Evolutionary conservation across 1,140 invertebrate species (phyloP).

Genomic region (Eupristina koningsbergeri): DNA sequence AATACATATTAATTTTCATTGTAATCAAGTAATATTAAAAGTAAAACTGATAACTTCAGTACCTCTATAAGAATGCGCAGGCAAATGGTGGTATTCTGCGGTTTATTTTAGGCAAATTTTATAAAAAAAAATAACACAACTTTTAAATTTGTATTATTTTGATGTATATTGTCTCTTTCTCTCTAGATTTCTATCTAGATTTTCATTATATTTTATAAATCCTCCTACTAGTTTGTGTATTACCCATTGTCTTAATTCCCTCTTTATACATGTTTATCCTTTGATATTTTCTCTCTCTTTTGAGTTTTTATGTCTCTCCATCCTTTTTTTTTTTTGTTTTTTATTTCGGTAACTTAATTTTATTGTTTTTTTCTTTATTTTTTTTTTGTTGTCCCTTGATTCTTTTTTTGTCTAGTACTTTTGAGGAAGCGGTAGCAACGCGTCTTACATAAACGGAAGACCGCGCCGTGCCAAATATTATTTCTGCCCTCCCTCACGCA

Average conservation of each 20-base stretch:
- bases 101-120: not conserved
- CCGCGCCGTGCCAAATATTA: conserved; percentile 57
- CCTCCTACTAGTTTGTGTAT: too few relatives aligned
- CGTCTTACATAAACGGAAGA: conserved; percentile 56
- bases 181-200: not conserved
- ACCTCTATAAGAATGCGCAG: not conserved
- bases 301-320: not conserved
- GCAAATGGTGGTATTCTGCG: not conserved
- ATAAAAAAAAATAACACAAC: not conserved
- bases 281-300: not conserved
- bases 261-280: too few relatives aligned
- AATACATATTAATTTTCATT: not conserved
- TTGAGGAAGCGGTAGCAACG: not conserved
- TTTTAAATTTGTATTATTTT: not conserved
- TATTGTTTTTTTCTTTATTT: not conserved
- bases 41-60: not conserved
- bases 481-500: conserved; percentile 51
- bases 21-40: not conserved
- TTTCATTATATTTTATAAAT: too few relatives aligned
- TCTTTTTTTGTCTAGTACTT: not conserved
- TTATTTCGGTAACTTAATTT: too few relatives aligned
- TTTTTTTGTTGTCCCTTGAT: not conserved
- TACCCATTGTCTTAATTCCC: too few relatives aligned
- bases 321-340: not conserved
- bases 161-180: not conserved